Conservation (phyloP, 2,888 invertebrate genomes). For the Noctua comes region DNA sequence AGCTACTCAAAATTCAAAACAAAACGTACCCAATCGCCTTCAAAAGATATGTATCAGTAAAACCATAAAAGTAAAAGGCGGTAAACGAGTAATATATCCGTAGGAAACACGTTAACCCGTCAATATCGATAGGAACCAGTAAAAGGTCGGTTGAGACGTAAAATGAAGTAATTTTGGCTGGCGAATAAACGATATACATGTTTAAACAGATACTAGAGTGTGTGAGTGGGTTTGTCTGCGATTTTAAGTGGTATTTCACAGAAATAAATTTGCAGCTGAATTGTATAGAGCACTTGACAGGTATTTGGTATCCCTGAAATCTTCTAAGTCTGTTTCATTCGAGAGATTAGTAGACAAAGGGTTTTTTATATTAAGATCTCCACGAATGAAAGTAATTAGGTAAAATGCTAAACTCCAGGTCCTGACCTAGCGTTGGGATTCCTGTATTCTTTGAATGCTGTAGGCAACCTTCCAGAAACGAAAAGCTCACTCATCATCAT, state of each 20-base stretch:
- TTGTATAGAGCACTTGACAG: not conserved
- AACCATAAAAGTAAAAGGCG: conserved; percentile 54
- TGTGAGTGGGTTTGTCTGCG: not conserved
- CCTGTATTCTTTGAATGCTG: not conserved
- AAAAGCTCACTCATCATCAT: too few species aligned
- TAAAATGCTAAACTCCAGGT: not conserved
- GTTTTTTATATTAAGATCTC: not conserved
- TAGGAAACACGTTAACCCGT: conserved; percentile 45
- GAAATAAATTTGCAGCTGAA: not conserved
- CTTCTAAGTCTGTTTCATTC: not conserved
- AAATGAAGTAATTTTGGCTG: conserved; percentile 66
- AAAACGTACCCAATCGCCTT: conserved; percentile 20
- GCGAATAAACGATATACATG: conserved; percentile 38
- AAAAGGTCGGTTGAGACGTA: conserved; percentile 54
- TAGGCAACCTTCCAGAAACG: not conserved
- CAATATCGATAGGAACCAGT: conserved; percentile 62
- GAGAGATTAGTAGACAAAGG: not conserved
- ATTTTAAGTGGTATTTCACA: not conserved
- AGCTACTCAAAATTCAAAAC: conserved; percentile 38
- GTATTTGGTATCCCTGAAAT: not conserved
- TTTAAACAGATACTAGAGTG: conserved; percentile 12
- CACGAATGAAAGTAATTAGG: not conserved
- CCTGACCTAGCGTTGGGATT: too few species aligned
- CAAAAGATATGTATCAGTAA: conserved; percentile 48
- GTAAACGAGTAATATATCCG: conserved; percentile 44